Conservation (phyloP, 1,140 invertebrate species). For the Drosophila repleta region DNA sequence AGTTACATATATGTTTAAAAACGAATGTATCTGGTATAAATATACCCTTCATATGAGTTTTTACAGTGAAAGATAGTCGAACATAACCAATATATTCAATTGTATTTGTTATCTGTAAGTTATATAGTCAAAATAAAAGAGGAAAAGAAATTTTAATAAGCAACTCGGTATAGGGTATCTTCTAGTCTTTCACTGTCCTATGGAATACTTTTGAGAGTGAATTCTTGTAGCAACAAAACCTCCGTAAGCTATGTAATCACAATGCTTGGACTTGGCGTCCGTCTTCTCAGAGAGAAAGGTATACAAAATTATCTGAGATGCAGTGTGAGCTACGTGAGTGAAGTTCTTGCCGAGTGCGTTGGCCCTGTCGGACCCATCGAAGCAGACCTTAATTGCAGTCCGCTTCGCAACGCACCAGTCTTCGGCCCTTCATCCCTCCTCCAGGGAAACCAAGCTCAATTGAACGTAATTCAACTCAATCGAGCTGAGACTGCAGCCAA, state of each 20-base stretch:
- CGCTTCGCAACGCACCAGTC: constrained; percentile 15
- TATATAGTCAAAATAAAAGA: no score
- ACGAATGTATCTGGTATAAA: no score
- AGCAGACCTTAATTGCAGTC: constrained; percentile 31
- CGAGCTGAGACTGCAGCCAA: constrained; percentile 45
- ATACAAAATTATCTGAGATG: constrained; percentile 64
- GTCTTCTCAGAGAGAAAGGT: constrained; percentile 57
- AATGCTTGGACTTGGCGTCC: constrained; percentile 46
- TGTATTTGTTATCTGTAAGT: no score
- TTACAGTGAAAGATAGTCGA: no score
- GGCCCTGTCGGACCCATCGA: constrained; percentile 46
- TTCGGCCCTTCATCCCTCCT: not conserved
- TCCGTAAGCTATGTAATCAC: constrained; percentile 71
- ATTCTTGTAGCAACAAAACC: constrained; percentile 55
- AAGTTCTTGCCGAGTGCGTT: constrained; percentile 60
- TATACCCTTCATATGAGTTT: no score
- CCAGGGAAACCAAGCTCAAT: constrained; percentile 56
- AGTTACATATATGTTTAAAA: no score
- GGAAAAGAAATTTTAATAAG: not conserved
- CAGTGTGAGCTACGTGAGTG: constrained; percentile 27
- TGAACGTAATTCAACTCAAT: constrained; percentile 69
- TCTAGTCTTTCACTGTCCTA: not conserved
- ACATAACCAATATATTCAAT: no score
- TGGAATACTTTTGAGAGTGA: not conserved
- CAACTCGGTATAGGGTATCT: not conserved